Base-by-base conservation (phyloP, 2,797 vertebrate species). In the Anolis apletophallus region DNA sequence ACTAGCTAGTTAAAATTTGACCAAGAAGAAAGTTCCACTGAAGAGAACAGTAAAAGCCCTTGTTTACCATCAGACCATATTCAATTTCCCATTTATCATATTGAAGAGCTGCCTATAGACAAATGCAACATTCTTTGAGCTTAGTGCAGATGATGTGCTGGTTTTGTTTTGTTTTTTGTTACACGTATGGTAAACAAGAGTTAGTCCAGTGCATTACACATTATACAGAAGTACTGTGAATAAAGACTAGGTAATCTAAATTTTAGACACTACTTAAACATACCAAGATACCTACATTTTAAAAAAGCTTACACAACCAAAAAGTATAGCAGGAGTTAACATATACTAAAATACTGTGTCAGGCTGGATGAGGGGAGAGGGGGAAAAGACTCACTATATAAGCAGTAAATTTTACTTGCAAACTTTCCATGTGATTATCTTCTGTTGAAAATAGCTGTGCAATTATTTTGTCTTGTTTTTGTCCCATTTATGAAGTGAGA, bases 141-240 rank as follows among this genome's bases (percentile, higher is more conserved):
- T 96, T 97, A 97, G 97, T 98, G 97, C 98, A 98, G 98, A 97
- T 96, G 96, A 96, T 96, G 97, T 97, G 98, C 98, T 98, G 98
- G 97, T 97, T 97, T 98, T 59, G 57, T 97, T 77, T 84, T 67
- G 50, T 61, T 78, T 80, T 86, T 83, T 95, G 93, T 96, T 95
- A 97, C 95, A 98, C 94, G 96, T 98, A 98, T 97, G 97, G 98
- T 98, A 98, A 98, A 98, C 98, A 98, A 98, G 97, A 98, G 96
- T 98, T 97, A 98, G 97, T 98, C 97, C 98, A 98, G 98, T 98
- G 97, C 97, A 98, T 96, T 97, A 98, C 97, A 98, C 94, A 90
- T 95, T 88, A 96, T 94, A 95, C 95, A 95, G 94, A 96, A 94
- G 95, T 96, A 96, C 95, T 96, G 95, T 95, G 94, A 96, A 94